Evolutionary conservation across 2,113 vertebrate genomes (phyloP).

Genomic region (Dinomys branickii): DNA sequence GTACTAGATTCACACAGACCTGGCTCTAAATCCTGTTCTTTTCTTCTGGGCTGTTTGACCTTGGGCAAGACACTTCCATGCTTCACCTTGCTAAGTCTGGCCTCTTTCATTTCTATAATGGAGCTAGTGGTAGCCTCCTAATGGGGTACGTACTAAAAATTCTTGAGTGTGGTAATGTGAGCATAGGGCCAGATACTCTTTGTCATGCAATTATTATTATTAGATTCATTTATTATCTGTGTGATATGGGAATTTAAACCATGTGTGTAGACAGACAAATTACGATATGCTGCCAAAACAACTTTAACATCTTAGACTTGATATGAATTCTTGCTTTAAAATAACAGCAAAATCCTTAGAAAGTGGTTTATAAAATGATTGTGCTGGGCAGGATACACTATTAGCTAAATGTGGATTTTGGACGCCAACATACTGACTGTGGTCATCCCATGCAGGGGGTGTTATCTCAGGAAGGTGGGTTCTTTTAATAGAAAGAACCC

Average conservation of each 20-base stretch:
- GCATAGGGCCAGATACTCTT: neutral
- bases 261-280: neutral
- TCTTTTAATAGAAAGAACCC: neutral
- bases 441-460: neutral
- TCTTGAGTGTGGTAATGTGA: neutral
- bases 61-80: neutral
- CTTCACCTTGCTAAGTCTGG: neutral
- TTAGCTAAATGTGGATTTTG: neutral
- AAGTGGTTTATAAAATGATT: neutral
- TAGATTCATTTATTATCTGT: neutral
- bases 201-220: neutral
- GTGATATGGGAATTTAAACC: neutral
- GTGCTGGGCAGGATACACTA: fast-evolving
- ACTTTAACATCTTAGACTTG: neutral
- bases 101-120: neutral
- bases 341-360: neutral
- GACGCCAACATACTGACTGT: neutral
- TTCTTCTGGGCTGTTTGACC: neutral
- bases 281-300: neutral
- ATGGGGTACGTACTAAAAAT: neutral
- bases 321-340: neutral
- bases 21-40: neutral
- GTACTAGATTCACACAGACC: neutral
- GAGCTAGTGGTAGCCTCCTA: too few relatives aligned
- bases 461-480: neutral